Percentiles rank a stretch among this genome's conserved stretches.
Evolutionary conservation across 2,113 vertebrate genomes (phyloP).

Genomic region (Vulpes ferrilata): DNA sequence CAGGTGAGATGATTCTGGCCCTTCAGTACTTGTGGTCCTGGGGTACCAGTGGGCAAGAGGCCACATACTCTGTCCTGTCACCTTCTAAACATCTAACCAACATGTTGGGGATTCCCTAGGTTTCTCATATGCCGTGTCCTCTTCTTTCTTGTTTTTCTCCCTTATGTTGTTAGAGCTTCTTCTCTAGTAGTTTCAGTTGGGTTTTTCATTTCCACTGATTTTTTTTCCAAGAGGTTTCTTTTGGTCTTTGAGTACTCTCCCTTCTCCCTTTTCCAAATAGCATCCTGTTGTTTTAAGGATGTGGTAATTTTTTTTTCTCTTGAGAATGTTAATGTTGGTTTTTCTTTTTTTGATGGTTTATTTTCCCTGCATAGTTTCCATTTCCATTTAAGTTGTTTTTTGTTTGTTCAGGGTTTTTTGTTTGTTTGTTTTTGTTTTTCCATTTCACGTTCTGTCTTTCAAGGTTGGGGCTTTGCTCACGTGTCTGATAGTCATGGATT

Average conservation of each 20-base stretch:
- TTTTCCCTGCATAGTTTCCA: background rate
- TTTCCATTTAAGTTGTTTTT: background rate
- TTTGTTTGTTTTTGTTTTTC: background rate
- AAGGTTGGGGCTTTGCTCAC: background rate
- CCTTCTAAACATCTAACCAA: background rate
- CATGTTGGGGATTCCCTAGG: background rate
- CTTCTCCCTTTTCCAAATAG: background rate
- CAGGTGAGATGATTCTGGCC: conserved; percentile 81
- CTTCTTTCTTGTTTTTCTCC: background rate
- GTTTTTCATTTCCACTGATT: conserved; percentile 50
- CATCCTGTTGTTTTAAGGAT: background rate
- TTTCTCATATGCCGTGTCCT: background rate
- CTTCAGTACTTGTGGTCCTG: rapidly evolving
- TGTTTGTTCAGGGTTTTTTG: background rate
- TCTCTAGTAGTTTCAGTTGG: conserved; percentile 9
- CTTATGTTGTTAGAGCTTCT: background rate
- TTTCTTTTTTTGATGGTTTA: background rate
- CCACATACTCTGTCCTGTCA: background rate
- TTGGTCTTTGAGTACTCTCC: background rate
- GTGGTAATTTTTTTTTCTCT: background rate
- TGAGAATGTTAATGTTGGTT: background rate
- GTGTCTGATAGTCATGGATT: background rate
- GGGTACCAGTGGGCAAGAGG: background rate
- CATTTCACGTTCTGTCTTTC: background rate
- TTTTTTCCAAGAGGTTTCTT: background rate